These are phyloP conservation scores for Brachypalpus laphriformis DNA, from an alignment of 2,888 invertebrate species.

Conservation along the genomic window DNA sequence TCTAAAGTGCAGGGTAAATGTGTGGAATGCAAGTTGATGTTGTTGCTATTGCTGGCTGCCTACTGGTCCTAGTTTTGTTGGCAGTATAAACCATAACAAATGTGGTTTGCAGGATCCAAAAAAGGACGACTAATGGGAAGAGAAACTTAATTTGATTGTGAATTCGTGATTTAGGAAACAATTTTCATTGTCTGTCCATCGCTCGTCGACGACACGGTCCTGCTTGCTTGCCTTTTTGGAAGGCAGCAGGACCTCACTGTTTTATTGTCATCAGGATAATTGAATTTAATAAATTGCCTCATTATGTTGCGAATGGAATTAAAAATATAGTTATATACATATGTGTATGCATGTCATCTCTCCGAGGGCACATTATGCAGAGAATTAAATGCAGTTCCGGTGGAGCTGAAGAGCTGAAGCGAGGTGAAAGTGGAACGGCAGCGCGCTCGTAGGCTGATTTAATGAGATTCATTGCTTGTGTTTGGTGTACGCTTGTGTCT, in stretches of 20 bases:
- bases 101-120: slow-evolving; percentile 69
- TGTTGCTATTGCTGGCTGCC: slow-evolving; percentile 18
- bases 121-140: slow-evolving; percentile 66
- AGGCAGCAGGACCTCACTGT: slow-evolving; percentile 57
- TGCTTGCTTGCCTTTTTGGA: slow-evolving; percentile 17
- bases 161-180: slow-evolving; percentile 75
- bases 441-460: slow-evolving; percentile 63
- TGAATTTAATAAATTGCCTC: slow-evolving; percentile 83
- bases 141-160: slow-evolving; percentile 74
- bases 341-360: slow-evolving; percentile 21
- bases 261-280: slow-evolving; percentile 82
- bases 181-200: slow-evolving; percentile 60
- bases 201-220: slow-evolving; percentile 37
- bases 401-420: background rate
- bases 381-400: slow-evolving; percentile 70
- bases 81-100: slow-evolving; percentile 72
- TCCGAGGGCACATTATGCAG: slow-evolving; percentile 67
- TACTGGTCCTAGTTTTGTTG: slow-evolving; percentile 33
- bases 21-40: slow-evolving; percentile 61
- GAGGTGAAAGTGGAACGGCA: background rate
- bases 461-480: slow-evolving; percentile 69
- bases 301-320: slow-evolving; percentile 78
- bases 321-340: slow-evolving; percentile 62
- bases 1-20: slow-evolving; percentile 60
- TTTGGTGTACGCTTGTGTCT: slow-evolving; percentile 9